A percentile compares a stretch with the other conserved stretches of the same genome.
Evolutionary conservation across 92 coral and sea anemone species (phyloP).

Genomic region (Muricea muricata): DNA sequence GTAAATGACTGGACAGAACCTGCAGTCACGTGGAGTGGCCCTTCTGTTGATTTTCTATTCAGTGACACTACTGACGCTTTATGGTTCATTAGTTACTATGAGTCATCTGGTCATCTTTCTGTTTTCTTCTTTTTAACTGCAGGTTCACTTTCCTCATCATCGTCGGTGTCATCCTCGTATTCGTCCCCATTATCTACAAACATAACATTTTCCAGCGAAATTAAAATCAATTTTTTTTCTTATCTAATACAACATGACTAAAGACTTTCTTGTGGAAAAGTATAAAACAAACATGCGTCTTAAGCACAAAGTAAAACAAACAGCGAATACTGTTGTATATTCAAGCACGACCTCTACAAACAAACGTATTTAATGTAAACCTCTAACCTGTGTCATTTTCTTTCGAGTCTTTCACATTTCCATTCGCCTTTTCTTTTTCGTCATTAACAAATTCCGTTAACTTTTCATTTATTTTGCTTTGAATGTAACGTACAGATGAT

Average conservation of each 20-base stretch:
- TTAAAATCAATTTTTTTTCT: too few relatives aligned
- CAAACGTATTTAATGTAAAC: not conserved
- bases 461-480: conserved; percentile 24
- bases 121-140: conserved; percentile 4
- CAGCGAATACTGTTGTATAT: too few relatives aligned
- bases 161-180: conserved; percentile 26
- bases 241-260: too few relatives aligned
- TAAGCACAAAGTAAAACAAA: too few relatives aligned
- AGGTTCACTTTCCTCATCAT: conserved; percentile 29
- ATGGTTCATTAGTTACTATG: too few relatives aligned
- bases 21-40: too few relatives aligned
- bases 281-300: too few relatives aligned
- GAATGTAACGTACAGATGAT: conserved; percentile 17
- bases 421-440: conserved; percentile 2
- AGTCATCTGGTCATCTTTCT: not conserved
- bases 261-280: too few relatives aligned
- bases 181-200: conserved; percentile 3
- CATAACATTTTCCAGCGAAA: not conserved
- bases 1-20: too few relatives aligned
- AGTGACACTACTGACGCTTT: too few relatives aligned
- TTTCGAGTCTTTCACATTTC: not conserved
- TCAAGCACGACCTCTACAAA: too few relatives aligned
- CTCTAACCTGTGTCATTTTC: not conserved
- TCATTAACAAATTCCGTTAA: conserved; percentile 31
- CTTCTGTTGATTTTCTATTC: too few relatives aligned